Conservation (phyloP, 2,113 vertebrate genomes). For the Cyprinodon brontotheroides region DNA sequence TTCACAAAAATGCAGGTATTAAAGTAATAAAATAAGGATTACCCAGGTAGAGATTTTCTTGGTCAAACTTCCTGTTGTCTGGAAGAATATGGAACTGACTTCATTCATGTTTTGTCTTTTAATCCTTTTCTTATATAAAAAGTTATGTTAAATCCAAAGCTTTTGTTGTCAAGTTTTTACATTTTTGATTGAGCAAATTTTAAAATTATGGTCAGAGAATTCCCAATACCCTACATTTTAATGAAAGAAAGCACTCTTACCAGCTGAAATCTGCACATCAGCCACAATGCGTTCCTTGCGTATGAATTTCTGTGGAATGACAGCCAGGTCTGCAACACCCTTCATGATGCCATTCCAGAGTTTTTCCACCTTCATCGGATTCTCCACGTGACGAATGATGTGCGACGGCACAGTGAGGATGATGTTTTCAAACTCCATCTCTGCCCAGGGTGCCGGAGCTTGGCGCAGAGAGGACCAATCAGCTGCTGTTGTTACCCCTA, state of each 20-base stretch:
- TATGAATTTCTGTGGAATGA: constrained; percentile 72
- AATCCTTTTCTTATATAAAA: no score
- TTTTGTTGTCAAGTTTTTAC: no score
- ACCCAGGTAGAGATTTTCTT: no score
- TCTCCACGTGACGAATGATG: constrained; percentile 59
- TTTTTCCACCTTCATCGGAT: constrained; percentile 75
- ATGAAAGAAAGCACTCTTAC: not conserved
- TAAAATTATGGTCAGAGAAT: not conserved
- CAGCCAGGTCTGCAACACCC: constrained; percentile 78
- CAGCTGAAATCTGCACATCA: constrained; percentile 85
- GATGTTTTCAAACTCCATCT: constrained; percentile 84
- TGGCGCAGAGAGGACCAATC: constrained; percentile 73
- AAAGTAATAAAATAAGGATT: no score
- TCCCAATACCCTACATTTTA: no score
- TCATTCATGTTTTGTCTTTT: no score
- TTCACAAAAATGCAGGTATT: no score
- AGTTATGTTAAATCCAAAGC: no score
- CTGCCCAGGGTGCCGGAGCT: constrained; percentile 81
- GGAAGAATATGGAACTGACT: no score
- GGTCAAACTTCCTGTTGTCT: no score
- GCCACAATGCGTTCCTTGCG: constrained; percentile 85
- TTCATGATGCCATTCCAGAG: constrained; percentile 82
- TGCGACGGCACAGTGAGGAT: constrained; percentile 81
- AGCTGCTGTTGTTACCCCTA: constrained; percentile 68
- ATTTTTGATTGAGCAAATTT: no score